Evolutionary conservation across 2,113 vertebrate species (phyloP).

Genomic region (Steatornis caripensis): DNA sequence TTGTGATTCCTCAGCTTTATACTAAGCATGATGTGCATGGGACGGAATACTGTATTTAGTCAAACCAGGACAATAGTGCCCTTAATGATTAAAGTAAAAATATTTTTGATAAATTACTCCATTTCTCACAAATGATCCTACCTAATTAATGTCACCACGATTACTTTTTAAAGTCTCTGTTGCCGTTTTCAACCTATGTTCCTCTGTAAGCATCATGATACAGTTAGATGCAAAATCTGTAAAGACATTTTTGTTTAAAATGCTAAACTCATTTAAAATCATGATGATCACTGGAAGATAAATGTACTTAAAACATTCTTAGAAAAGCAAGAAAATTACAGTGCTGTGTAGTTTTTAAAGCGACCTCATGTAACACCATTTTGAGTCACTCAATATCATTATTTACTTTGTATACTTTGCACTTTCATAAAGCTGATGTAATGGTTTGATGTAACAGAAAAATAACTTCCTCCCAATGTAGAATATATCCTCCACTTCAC

Average conservation of each 20-base stretch:
- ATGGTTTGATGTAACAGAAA: not conserved
- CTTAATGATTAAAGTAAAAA: not conserved
- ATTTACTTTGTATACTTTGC: no score
- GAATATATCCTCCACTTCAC: not conserved
- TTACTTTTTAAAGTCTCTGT: not conserved
- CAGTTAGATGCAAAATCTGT: not conserved
- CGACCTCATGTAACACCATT: not conserved
- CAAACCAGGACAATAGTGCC: no score
- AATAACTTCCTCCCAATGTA: not conserved
- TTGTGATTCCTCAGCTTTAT: no score
- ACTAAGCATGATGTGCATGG: no score
- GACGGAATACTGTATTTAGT: no score
- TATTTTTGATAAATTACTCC: not conserved
- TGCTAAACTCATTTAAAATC: not conserved
- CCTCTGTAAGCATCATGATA: not conserved
- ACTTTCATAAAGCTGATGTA: not conserved
- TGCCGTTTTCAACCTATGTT: not conserved
- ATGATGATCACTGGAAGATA: not conserved
- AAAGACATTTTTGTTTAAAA: not conserved
- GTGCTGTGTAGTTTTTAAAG: not conserved
- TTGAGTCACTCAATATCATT: not conserved
- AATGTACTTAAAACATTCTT: not conserved
- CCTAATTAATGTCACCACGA: not conserved
- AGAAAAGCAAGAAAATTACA: not conserved
- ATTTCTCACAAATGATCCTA: not conserved